Evolutionary conservation across 2,888 invertebrate species (phyloP), one percentile per base, ranked within the genome.

Genomic region (Hirtodrosophila trivittata): DNA sequence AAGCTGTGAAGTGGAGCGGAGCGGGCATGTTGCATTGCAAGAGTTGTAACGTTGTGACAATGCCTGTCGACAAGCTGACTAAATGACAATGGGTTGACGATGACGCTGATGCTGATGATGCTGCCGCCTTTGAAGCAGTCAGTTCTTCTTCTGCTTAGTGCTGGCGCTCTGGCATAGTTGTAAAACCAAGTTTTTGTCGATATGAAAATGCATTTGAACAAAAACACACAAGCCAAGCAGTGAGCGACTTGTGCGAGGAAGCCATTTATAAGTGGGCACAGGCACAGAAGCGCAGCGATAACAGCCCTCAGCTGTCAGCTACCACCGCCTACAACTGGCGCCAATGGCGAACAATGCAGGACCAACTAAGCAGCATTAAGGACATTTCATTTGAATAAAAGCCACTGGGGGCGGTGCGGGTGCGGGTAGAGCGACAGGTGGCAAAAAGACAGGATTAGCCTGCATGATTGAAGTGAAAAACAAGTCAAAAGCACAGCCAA

Each of bases 21-120:
- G 49, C 65, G 38, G 64, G 42, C 39, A 50, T 57, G 71, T 63
- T 60, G 69, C 77, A 74, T 62, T 76, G 86, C 84, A 76, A 81
- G 85, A 84, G 82, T 83, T 66, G 66, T 66, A 62, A 73, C 62
- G 66, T 66, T 86, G 82, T 86, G 85, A 86, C 85, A 86, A 86
- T 86, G 75, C 65, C 74, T 86, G 76, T 77, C 86, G 80, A 75
- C 73, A 73, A 69, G 65, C 84, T 84, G 86, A 81, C 77, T 81
- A 77, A 84, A 69, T 87, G 86, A 80, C 84, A 86, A 80, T 86
- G 75, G 66, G 55, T 1, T 26, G 21, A 14, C 13, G 8, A 33
- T 26, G 33, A 13, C n/a, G 30, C 1, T 45, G 14, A 12, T 35
- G 18, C 32, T 30, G 62, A 33, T 14, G 66, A 21, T 14, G 47